A percentile compares a stretch with the other conserved stretches of the same genome.
phyloP scores from a whole-genome alignment of 2,888 invertebrate genomes.

The Onthophagus sagittarius region DNA sequence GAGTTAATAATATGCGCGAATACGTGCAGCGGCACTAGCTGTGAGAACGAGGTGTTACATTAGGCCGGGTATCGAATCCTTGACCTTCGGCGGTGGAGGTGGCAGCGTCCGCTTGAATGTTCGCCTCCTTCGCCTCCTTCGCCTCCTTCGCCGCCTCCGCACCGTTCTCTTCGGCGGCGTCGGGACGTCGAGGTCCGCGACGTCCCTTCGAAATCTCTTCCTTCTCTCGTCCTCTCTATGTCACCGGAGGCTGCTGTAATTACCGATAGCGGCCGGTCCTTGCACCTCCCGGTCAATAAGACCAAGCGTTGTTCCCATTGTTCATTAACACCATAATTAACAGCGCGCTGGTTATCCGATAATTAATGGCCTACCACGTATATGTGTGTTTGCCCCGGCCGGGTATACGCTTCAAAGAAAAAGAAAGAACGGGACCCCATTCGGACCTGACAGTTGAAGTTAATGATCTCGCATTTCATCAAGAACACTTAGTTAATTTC shows the following conservation, averaged over 20 bases:
- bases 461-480: slow-evolving; percentile 33
- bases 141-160: slow-evolving; percentile 1
- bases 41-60: slow-evolving; percentile 33
- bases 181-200: neutral
- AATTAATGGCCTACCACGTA: slow-evolving; percentile 34
- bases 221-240: slow-evolving; percentile 22
- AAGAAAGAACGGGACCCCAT: slow-evolving; percentile 29
- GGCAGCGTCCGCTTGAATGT: slow-evolving; percentile 28
- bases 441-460: slow-evolving; percentile 32
- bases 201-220: neutral
- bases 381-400: slow-evolving; percentile 25
- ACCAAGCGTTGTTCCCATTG: slow-evolving; percentile 31
- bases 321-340: slow-evolving; percentile 38
- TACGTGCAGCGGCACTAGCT: slow-evolving; percentile 29
- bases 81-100: slow-evolving; percentile 31
- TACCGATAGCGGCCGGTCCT: slow-evolving; percentile 33
- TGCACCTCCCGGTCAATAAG: slow-evolving; percentile 31
- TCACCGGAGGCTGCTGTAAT: slow-evolving; percentile 31
- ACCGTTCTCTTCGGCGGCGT: neutral
- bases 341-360: slow-evolving; percentile 34
- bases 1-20: slow-evolving; percentile 29
- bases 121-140: slow-evolving; percentile 1
- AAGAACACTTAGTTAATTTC: slow-evolving; percentile 31
- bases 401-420: slow-evolving; percentile 29
- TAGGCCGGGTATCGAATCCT: slow-evolving; percentile 30